Evolutionary conservation across 2,888 invertebrate species (phyloP).

Genomic region (Eueremaeus valkanovi): DNA sequence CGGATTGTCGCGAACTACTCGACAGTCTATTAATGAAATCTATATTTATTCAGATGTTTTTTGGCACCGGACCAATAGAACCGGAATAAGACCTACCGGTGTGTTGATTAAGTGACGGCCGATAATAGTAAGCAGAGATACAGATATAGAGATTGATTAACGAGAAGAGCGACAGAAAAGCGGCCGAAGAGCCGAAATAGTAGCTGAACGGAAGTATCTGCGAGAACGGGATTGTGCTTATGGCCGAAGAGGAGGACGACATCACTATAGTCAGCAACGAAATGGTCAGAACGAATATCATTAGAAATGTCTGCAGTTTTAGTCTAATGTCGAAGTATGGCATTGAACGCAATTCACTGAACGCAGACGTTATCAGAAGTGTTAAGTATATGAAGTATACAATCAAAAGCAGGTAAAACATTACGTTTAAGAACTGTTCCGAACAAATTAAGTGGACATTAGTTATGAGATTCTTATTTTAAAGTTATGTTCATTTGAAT

Average conservation of each 20-base stretch:
- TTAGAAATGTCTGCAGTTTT: constrained; percentile 42
- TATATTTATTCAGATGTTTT: not conserved
- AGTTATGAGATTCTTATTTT: not conserved
- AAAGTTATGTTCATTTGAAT: not conserved
- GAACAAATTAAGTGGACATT: constrained; percentile 30
- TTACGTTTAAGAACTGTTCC: constrained; percentile 78
- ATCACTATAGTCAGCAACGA: constrained; percentile 39
- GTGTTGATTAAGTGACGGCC: constrained; percentile 39
- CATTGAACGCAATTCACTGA: constrained; percentile 91
- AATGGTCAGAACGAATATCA: constrained; percentile 41
- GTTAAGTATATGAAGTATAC: constrained; percentile 80
- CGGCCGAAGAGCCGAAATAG: constrained; percentile 36
- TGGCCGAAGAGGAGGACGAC: constrained; percentile 35
- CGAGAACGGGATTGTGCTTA: constrained; percentile 41
- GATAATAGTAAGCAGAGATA: constrained; percentile 41
- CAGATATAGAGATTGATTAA: constrained; percentile 41
- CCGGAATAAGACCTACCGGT: constrained; percentile 34
- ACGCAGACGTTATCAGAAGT: constrained; percentile 78
- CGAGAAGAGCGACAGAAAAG: constrained; percentile 41
- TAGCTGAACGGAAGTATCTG: constrained; percentile 42
- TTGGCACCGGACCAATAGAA: not conserved
- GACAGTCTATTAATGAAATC: constrained; percentile 62
- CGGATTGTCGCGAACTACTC: constrained; percentile 93
- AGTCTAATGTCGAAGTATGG: constrained; percentile 71
- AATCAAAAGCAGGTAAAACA: constrained; percentile 79